Base-by-base conservation (phyloP, 2,888 invertebrate genomes). In the Fragum sueziense region DNA sequence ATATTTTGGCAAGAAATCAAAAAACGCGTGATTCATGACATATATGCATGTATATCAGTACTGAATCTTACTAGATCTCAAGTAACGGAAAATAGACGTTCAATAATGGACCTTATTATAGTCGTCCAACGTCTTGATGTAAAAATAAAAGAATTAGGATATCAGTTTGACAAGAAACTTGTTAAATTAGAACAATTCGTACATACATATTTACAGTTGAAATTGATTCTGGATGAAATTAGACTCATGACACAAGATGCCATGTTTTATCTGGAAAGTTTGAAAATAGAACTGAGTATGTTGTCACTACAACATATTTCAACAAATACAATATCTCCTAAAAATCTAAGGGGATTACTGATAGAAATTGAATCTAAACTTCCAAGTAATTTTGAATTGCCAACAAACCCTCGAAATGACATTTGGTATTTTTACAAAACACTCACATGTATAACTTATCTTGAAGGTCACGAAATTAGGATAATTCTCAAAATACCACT, bases 391-490 rank as follows among this genome's bases (percentile, higher is more conserved):
- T 47, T 73, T 33, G 33, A 69, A 69, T 51, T 77, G 47, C 61
- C 70, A 34, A 52, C 7, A 34, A 69, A 69, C 47, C 77, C 77
- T 17, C 47, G 22, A 22, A 62, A 20, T n/a, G 34, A 74, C 29
- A 78, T 74, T 29, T 78, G 74, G 78, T n/a, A 78, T 67, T 74
- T 67, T 41, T 73, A 73, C 51, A 70, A 74, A 25, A 68, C 34
- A 33, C 25, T 47, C 4, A 20, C 47, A 71, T 68, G 61, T 54
- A 62, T 20, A 25, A 33, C 73, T 22, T 69, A 69, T 54, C 11
- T 78, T 20, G 59, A 69, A 57, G 47, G 27, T 17, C 4, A 73
- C 62, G 29, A 61, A 52, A 69, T 77, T 27, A 20, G 37, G 34
- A 62, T 77, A n/a, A 51, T 77, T 27, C 33, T 77, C 20, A 33